Evolutionary conservation across 2,888 invertebrate genomes (phyloP).

Genomic region (Apoda limacodes): DNA sequence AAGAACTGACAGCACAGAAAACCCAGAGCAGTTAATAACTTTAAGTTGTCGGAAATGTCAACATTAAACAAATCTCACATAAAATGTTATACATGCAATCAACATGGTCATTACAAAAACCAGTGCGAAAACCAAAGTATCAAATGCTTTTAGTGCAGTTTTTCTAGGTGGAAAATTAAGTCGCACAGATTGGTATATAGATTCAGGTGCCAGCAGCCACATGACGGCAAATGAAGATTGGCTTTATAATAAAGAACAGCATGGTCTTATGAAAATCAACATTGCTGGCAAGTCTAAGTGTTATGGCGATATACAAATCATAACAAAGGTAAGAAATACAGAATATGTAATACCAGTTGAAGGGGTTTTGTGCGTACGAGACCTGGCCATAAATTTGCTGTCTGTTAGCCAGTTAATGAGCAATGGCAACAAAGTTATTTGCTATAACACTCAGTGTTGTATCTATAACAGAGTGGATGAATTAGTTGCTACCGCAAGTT

Average conservation of each 20-base stretch:
- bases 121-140: conserved; percentile 3
- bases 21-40: too few relatives aligned
- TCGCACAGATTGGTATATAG: conserved; percentile 15
- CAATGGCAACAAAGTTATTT: conserved; percentile 16
- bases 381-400: conserved; percentile 16
- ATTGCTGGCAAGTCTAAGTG: conserved; percentile 19
- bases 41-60: too few relatives aligned
- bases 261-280: conserved; percentile 19
- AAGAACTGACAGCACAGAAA: conserved; percentile 5
- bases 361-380: conserved; percentile 15
- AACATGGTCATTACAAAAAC: conserved; percentile 7
- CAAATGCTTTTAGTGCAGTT: conserved; percentile 2
- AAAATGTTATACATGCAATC: conserved; percentile 8
- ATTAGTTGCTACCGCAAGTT: conserved; percentile 11
- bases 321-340: not conserved
- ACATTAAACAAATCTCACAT: not conserved
- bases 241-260: conserved; percentile 16
- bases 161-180: conserved; percentile 1
- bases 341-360: conserved; percentile 11
- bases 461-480: conserved; percentile 11
- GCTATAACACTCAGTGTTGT: conserved; percentile 8
- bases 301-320: conserved; percentile 11
- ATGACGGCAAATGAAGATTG: conserved; percentile 17
- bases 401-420: conserved; percentile 17
- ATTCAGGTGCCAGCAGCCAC: conserved; percentile 18